A percentile compares a stretch with the other conserved stretches of the same genome.
Conservation (phyloP, 2,797 vertebrate species). For the Leptoclinus maculatus region DNA sequence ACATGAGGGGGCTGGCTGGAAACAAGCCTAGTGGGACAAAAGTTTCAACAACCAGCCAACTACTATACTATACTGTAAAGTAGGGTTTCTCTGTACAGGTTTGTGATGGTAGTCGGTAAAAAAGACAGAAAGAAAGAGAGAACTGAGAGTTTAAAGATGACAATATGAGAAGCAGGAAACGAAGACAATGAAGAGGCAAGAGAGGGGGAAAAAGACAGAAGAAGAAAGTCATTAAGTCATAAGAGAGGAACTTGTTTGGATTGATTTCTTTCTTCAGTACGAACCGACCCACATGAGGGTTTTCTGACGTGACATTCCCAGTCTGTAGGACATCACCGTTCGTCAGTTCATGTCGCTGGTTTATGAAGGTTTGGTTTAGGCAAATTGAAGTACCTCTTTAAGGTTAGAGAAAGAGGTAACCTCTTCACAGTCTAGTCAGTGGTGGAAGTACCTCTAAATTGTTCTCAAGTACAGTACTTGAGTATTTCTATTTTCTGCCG, state of each 20-base stretch:
- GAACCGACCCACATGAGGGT: background rate
- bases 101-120: background rate
- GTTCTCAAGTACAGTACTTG: background rate
- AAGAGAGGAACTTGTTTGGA: background rate
- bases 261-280: background rate
- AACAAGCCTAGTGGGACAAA: conserved; percentile 41
- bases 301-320: background rate
- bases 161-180: background rate
- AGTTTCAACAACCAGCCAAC: conserved; percentile 38
- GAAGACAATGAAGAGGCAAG: background rate
- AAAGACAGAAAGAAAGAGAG: background rate
- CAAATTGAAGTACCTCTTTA: background rate
- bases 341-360: too few relatives aligned
- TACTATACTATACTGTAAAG: background rate
- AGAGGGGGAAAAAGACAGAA: background rate
- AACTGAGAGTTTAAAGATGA: background rate
- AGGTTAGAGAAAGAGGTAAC: background rate
- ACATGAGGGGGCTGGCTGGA: background rate
- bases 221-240: background rate
- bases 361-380: too few relatives aligned
- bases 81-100: background rate
- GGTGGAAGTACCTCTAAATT: background rate
- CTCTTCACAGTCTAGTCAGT: background rate
- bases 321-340: background rate
- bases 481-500: too few relatives aligned